Evolutionary conservation across 2,113 vertebrate species (phyloP).

Genomic region (Hepsetus odoe): DNA sequence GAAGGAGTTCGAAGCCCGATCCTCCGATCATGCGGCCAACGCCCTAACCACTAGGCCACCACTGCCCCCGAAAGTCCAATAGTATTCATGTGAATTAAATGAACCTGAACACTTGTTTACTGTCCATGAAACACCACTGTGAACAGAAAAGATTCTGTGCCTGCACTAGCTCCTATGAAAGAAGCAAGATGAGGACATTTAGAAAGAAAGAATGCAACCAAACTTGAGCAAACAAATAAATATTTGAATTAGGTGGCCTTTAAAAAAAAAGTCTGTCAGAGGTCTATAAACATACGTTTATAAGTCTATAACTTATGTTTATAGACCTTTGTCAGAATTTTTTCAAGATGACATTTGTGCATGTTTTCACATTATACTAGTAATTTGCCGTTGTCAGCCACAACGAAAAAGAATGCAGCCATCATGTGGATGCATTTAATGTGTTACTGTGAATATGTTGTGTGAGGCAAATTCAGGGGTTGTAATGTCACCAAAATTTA

Average conservation of each 20-base stretch:
- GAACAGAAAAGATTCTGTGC: neutral
- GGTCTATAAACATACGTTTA: neutral
- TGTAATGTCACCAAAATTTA: neutral
- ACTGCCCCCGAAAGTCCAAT: too few species aligned
- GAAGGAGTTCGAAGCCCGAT: too few species aligned
- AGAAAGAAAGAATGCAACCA: neutral
- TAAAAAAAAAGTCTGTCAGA: neutral
- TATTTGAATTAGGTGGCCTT: neutral
- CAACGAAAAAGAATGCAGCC: neutral
- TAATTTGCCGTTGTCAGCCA: neutral
- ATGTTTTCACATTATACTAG: neutral
- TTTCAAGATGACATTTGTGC: too few species aligned
- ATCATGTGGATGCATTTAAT: neutral
- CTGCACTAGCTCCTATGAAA: neutral
- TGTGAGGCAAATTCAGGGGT: neutral
- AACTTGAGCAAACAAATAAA: neutral
- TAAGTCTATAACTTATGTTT: too few species aligned
- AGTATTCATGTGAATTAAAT: too few species aligned
- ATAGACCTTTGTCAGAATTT: too few species aligned
- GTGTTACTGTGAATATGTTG: neutral
- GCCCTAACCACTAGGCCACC: too few species aligned
- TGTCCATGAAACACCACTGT: neutral
- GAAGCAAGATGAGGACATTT: neutral
- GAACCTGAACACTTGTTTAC: too few species aligned
- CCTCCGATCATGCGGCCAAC: too few species aligned